These are phyloP conservation scores for Spongilla lacustris DNA, from an alignment of 37 sponge, comb jelly and placozoan genomes.

Conservation along the genomic window DNA sequence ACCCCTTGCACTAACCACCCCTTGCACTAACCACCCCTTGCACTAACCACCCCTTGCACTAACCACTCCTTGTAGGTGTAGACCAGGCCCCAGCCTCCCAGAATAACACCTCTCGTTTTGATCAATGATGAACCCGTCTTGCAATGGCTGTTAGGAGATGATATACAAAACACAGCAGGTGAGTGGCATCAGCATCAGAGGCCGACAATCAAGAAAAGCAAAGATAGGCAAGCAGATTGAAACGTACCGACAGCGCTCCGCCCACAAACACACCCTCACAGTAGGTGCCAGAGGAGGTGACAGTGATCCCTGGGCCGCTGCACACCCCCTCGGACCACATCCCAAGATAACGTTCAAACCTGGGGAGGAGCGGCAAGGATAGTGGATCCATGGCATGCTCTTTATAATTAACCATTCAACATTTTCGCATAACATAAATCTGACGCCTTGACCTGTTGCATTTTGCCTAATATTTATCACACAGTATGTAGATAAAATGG, in stretches of 20 bases:
- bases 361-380: background rate
- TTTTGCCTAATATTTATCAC: no score
- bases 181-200: no score
- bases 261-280: slow-evolving; percentile 61
- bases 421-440: no score
- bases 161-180: no score
- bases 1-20: no score
- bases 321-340: slow-evolving; percentile 68
- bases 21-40: no score
- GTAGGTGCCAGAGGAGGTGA: slow-evolving; percentile 75
- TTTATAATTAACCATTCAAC: background rate
- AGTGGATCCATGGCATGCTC: background rate
- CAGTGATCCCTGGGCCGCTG: slow-evolving; percentile 68
- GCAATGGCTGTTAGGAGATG: slow-evolving; percentile 15
- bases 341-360: slow-evolving; percentile 79
- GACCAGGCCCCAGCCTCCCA: slow-evolving; percentile 72
- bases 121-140: slow-evolving; percentile 74
- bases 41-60: no score
- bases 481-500: no score
- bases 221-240: background rate
- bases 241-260: slow-evolving; percentile 66
- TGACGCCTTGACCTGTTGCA: no score
- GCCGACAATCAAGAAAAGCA: background rate
- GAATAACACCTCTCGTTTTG: slow-evolving; percentile 66
- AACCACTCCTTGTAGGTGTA: slow-evolving; percentile 78